Evolutionary conservation across 2,113 vertebrate species (phyloP).

Genomic region (Grus americana): DNA sequence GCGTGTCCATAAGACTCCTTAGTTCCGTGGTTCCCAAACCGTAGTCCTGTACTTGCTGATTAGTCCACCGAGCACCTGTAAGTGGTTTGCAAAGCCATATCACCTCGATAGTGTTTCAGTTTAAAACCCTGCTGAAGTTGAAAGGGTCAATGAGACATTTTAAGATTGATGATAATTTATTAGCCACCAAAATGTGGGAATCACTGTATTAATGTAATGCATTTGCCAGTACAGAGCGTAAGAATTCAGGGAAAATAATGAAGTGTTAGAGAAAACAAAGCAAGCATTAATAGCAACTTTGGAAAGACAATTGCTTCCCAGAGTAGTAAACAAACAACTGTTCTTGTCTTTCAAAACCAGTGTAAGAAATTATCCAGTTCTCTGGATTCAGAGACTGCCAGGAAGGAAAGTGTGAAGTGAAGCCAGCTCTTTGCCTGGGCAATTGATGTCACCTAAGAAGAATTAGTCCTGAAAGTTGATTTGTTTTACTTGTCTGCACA

Average conservation of each 20-base stretch:
- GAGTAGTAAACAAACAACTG: background rate
- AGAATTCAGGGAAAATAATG: background rate
- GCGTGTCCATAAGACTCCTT: background rate
- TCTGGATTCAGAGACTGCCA: background rate
- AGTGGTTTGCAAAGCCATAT: background rate
- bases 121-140: background rate
- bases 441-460: background rate
- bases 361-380: background rate
- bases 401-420: background rate
- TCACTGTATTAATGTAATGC: background rate
- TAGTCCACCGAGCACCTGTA: background rate
- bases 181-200: background rate
- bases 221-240: background rate
- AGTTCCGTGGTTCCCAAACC: background rate
- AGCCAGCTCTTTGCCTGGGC: background rate
- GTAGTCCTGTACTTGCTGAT: accelerated
- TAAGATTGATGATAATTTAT: background rate
- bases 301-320: background rate
- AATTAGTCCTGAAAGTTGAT: background rate
- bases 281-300: background rate
- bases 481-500: background rate
- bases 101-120: background rate
- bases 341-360: background rate
- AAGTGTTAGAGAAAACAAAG: background rate
- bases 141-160: background rate